phyloP scores from a whole-genome alignment of 2,113 vertebrate genomes.

The Megaceryle maxima region DNA sequence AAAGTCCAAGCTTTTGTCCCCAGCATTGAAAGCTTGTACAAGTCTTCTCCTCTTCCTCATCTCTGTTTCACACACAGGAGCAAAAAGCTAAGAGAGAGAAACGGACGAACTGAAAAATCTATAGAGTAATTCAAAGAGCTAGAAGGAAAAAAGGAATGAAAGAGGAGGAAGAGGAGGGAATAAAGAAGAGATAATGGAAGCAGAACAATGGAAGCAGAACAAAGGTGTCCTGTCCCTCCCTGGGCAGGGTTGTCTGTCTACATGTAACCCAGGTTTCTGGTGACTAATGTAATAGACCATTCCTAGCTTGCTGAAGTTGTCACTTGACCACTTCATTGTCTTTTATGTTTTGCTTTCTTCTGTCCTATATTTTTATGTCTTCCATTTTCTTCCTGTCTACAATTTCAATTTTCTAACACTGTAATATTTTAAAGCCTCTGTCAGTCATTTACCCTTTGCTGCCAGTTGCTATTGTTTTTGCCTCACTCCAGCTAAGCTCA shows the following conservation, averaged over 20 bases:
- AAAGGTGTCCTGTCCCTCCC: background rate
- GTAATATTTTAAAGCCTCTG: background rate
- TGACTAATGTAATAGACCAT: background rate
- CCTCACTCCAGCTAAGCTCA: background rate
- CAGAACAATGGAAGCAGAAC: background rate
- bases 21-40: background rate
- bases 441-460: background rate
- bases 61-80: background rate
- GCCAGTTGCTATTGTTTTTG: background rate
- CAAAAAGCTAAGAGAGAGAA: background rate
- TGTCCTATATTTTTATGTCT: background rate
- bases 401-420: background rate
- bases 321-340: slow-evolving; percentile 46
- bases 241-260: background rate
- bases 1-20: background rate
- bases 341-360: background rate
- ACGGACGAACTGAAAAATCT: background rate
- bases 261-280: background rate
- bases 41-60: background rate
- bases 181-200: background rate
- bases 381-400: background rate
- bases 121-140: background rate
- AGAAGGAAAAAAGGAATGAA: background rate
- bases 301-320: background rate
- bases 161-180: background rate